These are phyloP conservation scores for Eupeodes latifasciatus DNA, from an alignment of 2,888 invertebrate genomes.

Conservation along the genomic window DNA sequence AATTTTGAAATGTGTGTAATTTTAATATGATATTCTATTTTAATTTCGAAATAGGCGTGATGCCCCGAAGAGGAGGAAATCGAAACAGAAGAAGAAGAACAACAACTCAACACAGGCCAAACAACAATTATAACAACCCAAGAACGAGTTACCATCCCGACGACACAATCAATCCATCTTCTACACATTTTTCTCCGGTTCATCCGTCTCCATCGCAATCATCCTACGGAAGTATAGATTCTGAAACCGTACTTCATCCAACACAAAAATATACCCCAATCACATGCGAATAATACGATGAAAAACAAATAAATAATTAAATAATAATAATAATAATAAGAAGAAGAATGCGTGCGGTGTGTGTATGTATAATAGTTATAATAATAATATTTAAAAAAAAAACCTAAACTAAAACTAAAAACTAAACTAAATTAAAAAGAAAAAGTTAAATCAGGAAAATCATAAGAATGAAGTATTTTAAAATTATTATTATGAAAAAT, in stretches of 20 bases:
- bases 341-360: background rate
- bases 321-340: background rate
- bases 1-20: background rate
- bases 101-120: constrained; percentile 75
- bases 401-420: constrained; percentile 5
- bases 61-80: constrained; percentile 84
- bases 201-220: constrained; percentile 79
- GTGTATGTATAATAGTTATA: constrained; percentile 23
- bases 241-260: constrained; percentile 68
- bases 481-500: constrained; percentile 41
- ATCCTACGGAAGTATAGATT: constrained; percentile 81
- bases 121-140: constrained; percentile 51
- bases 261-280: constrained; percentile 65
- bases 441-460: constrained; percentile 65
- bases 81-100: constrained; percentile 78
- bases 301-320: constrained; percentile 3
- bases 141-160: constrained; percentile 77
- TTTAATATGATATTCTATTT: constrained; percentile 21
- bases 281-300: constrained; percentile 44
- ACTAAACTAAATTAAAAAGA: constrained; percentile 6
- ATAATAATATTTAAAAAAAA: constrained; percentile 21
- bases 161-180: constrained; percentile 79
- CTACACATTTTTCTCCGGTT: constrained; percentile 79
- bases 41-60: constrained; percentile 84
- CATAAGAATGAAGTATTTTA: constrained; percentile 67